A percentile compares a stretch with the other conserved stretches of the same genome.
These are phyloP conservation scores for Acromyrmex charruanus DNA, from an alignment of 1,140 invertebrate genomes.

Conservation along the genomic window DNA sequence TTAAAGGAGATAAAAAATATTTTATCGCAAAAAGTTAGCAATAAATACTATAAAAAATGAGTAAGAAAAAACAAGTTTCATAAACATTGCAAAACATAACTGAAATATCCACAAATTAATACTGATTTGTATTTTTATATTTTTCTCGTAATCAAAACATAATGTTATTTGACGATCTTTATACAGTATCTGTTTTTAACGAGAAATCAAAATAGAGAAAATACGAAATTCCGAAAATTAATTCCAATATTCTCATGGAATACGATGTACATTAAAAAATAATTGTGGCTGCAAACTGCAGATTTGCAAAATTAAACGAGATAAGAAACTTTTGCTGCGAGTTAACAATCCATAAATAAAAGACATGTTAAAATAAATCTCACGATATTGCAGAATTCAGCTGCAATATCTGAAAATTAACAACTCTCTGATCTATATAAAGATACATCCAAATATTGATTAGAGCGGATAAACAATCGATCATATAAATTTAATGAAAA, in stretches of 20 bases:
- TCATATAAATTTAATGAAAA: slow-evolving; percentile 29
- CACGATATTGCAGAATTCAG: neutral
- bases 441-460: slow-evolving; percentile 13
- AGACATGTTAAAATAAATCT: neutral
- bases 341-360: slow-evolving; percentile 19
- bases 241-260: neutral
- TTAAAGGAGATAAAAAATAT: neutral
- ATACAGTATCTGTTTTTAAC: neutral
- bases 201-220: neutral
- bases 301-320: neutral
- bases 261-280: neutral
- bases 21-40: neutral
- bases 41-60: neutral
- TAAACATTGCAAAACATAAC: neutral
- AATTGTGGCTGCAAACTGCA: neutral
- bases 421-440: neutral
- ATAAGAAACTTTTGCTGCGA: neutral
- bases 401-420: neutral
- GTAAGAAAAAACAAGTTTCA: neutral
- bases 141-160: neutral
- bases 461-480: slow-evolving; percentile 4
- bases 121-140: neutral
- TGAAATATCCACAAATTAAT: neutral
- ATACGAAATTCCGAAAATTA: neutral
- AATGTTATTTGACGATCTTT: neutral